A percentile compares a stretch with the other conserved stretches of the same genome.
Evolutionary conservation across 2,888 invertebrate species (phyloP).

Genomic region (Crossocerus cetratus): DNA sequence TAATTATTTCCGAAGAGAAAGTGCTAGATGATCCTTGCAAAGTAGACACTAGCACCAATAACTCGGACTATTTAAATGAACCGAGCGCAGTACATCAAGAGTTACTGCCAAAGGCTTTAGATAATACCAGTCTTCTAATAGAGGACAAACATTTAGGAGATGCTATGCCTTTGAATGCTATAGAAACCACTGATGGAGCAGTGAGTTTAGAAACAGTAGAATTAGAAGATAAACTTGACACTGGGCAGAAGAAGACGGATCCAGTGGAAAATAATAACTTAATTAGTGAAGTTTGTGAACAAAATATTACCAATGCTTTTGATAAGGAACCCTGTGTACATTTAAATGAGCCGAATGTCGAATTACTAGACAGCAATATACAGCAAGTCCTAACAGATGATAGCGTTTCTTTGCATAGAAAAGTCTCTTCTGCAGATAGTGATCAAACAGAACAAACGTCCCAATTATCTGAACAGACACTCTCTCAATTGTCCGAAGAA

Average conservation of each 20-base stretch:
- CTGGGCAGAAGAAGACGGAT: conserved; percentile 7
- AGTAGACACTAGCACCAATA: conserved; percentile 43
- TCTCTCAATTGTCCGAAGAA: conserved; percentile 35
- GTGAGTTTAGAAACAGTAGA: conserved; percentile 42
- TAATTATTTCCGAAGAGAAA: conserved; percentile 60
- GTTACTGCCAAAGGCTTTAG: conserved; percentile 50
- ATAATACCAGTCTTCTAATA: conserved; percentile 47
- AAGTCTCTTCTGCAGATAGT: conserved; percentile 28
- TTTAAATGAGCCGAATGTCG: conserved; percentile 36
- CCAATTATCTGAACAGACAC: conserved; percentile 49
- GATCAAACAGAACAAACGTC: conserved; percentile 54
- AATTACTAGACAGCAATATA: conserved; percentile 35
- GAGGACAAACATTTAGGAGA: conserved; percentile 54
- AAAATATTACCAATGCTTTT: conserved; percentile 39
- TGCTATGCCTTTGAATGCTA: conserved; percentile 42
- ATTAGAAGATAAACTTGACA: conserved; percentile 15
- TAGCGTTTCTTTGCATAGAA: conserved; percentile 29
- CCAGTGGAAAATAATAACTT: conserved; percentile 26
- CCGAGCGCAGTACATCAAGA: conserved; percentile 40
- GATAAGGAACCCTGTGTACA: conserved; percentile 53
- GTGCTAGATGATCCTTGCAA: conserved; percentile 51
- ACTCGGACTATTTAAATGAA: conserved; percentile 42
- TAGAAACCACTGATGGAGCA: conserved; percentile 47
- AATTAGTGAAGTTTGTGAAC: conserved; percentile 31
- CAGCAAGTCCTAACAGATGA: conserved; percentile 52